Conservation (phyloP, 2,113 vertebrate species). For the Ceyx margarethae region DNA sequence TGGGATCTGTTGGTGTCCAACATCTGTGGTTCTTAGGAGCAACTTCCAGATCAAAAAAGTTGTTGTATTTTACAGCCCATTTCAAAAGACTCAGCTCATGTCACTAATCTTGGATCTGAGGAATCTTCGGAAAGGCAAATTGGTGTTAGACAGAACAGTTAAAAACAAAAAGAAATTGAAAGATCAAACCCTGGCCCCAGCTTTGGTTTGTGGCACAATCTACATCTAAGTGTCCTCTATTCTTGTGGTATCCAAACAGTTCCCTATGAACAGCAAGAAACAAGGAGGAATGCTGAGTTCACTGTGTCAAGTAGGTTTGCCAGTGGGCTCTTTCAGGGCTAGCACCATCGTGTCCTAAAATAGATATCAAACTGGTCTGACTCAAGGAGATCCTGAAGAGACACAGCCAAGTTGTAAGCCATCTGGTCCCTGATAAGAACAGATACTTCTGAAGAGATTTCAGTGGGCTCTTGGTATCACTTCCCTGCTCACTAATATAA, state of each 20-base stretch:
- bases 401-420: not conserved
- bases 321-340: not conserved
- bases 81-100: not conserved
- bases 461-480: not conserved
- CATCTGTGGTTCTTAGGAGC: not conserved
- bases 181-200: not conserved
- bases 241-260: not conserved
- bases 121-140: not conserved
- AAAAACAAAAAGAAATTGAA: not conserved
- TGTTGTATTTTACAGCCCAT: not conserved
- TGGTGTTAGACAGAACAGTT: not conserved
- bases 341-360: not conserved
- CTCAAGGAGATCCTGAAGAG: not conserved
- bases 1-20: not conserved
- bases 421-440: not conserved
- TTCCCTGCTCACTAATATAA: not conserved
- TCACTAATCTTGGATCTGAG: not conserved
- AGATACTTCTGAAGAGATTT: not conserved
- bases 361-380: not conserved
- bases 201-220: not conserved
- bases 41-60: not conserved
- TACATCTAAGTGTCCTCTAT: not conserved
- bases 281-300: not conserved
- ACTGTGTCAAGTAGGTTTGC: not conserved
- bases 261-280: not conserved